These are phyloP conservation scores for Cydia splendana DNA, from an alignment of 1,140 invertebrate species.

Conservation along the genomic window DNA sequence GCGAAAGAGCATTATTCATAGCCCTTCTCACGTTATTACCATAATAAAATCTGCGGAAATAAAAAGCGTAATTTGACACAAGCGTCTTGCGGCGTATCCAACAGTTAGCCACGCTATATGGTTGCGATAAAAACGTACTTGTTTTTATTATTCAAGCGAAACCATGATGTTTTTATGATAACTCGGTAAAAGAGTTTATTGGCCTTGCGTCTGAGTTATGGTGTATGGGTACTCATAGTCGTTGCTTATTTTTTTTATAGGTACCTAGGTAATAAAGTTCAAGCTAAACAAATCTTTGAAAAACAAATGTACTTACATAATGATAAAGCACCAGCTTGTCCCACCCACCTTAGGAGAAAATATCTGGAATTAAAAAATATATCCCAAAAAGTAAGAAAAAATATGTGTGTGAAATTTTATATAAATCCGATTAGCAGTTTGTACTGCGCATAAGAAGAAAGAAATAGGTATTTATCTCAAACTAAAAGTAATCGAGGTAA, in stretches of 20 bases:
- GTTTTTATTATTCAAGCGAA: conserved; percentile 38
- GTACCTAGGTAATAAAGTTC: too few relatives aligned
- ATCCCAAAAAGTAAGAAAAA: too few relatives aligned
- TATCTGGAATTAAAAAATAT: too few relatives aligned
- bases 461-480: background rate
- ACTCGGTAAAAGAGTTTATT: conserved; percentile 20
- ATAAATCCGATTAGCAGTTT: too few relatives aligned
- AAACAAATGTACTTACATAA: too few relatives aligned
- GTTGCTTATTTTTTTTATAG: too few relatives aligned
- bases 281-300: too few relatives aligned
- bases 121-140: conserved; percentile 40
- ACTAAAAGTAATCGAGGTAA: background rate
- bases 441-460: background rate
- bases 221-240: background rate
- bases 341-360: too few relatives aligned
- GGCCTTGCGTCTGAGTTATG: background rate
- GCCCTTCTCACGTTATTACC: conserved; percentile 55
- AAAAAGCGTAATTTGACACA: conserved; percentile 59
- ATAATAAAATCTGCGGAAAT: conserved; percentile 61
- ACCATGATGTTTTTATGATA: conserved; percentile 32
- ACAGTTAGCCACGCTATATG: conserved; percentile 40
- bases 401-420: too few relatives aligned
- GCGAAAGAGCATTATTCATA: conserved; percentile 47
- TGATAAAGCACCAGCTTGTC: too few relatives aligned
- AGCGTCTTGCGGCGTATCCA: conserved; percentile 47